Conservation (phyloP, 1,140 invertebrate genomes). For the Drosophila equinoxialis region DNA sequence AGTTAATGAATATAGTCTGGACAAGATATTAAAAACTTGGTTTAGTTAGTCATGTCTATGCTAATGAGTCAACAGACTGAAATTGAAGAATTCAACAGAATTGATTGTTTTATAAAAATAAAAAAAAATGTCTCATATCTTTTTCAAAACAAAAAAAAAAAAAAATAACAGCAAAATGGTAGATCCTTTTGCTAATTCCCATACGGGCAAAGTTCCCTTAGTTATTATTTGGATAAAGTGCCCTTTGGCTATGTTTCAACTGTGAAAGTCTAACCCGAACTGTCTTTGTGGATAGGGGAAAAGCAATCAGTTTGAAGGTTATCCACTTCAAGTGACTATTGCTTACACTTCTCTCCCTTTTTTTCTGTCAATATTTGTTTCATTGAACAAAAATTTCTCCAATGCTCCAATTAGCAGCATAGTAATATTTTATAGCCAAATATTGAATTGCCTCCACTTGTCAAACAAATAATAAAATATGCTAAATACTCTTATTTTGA, state of each 20-base stretch:
- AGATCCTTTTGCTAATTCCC: too few species aligned
- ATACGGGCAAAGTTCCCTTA: too few species aligned
- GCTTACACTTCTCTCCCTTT: background rate
- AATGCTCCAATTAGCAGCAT: constrained; percentile 31
- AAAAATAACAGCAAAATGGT: too few species aligned
- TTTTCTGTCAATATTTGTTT: background rate
- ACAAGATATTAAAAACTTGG: background rate
- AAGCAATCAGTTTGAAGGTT: too few species aligned
- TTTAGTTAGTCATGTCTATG: background rate
- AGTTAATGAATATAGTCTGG: background rate
- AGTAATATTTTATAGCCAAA: constrained; percentile 24
- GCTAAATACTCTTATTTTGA: constrained; percentile 24
- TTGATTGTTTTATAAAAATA: too few species aligned
- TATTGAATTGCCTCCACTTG: constrained; percentile 13
- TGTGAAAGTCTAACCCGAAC: too few species aligned
- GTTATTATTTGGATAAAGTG: too few species aligned
- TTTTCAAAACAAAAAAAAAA: too few species aligned
- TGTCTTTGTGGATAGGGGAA: too few species aligned
- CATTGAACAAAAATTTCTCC: constrained; percentile 11
- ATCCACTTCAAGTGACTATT: too few species aligned
- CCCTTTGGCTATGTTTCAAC: too few species aligned
- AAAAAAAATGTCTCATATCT: too few species aligned
- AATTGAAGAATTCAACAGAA: background rate
- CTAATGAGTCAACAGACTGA: background rate
- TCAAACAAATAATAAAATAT: constrained; percentile 44